Base-by-base conservation (phyloP, 2,113 vertebrate species). In the Halichoeres trimaculatus region DNA sequence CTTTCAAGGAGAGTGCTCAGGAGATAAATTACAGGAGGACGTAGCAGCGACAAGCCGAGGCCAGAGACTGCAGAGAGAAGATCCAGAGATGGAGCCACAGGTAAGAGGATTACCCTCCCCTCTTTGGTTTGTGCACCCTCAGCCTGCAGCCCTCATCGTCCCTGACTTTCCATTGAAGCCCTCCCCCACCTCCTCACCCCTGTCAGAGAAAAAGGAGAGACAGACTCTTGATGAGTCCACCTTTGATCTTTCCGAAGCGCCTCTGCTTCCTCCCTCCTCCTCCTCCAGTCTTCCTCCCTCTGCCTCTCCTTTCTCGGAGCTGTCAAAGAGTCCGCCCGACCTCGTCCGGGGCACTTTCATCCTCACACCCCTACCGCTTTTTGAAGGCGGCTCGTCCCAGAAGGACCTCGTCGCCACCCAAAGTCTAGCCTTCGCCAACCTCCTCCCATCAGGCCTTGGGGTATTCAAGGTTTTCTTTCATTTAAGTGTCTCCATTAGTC, bases 221-320 rank as follows among this genome's bases (percentile, higher is more conserved):
- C 81, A 47, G 76, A 68, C 47, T 75, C 80, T 89, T 80, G 78
- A 84, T 66, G 81, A 83, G 43, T 6, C 12, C 34, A 83, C 78
- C 81, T 89, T 88, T 92, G 85, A 90, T 92, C 85, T 83, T 66
- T 10, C 14, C 0, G 60, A 74, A 64, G 43, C 52, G 51, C 74
- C 74, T 69, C 76, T 64, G 70, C 80, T 74, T 76, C 76, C 70
- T 30, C 30, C 78, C 68, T 66, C 45, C 54, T 65, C 66, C 62
- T 48, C 34, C 67, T 55, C 58, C 70, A 67, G 48, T 74, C 79
- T 62, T 41, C 76, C 70, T 61, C 67, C 41, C 41, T 36, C 43
- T n/a, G n/a, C n/a, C 62, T 55, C 76, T 68, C 51, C 70, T 47
- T 60, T 63, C 70, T 57, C 57, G 48, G 69, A 80, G 75, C 81